Base-by-base conservation (phyloP, 2,113 vertebrate genomes). In the Hypomesus transpacificus region DNA sequence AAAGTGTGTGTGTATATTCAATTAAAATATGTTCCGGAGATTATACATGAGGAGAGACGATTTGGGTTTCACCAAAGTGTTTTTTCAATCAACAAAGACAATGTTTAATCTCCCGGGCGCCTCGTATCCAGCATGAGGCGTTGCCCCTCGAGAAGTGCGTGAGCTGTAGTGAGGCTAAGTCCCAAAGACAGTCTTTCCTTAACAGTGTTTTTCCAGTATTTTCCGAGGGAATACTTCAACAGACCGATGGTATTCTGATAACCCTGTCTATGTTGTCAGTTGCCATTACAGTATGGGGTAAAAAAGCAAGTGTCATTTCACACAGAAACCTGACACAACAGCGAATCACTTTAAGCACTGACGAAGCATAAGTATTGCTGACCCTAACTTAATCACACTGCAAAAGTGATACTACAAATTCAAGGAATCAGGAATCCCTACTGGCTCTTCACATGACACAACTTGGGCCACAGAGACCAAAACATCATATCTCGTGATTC, bases 211-310 rank as follows among this genome's bases (percentile, higher is more conserved):
- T 34, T 52, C 16, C 50, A 46, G 39, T 66, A 53, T 66, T 63
- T 68, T 28, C 77, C 66, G 46, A 17, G 69, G 71, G 53, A 75
- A 70, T 54, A 81, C 75, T 69, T 79, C 79, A 46, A 46, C 39
- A 86, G 68, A 56, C 69, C 6, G 67, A 85, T 85, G 85, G 22
- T 69, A 80, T 86, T 86, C 24, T 63, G 84, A 85, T 82, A 79
- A 75, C 28, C 3, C 34, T 73, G 72, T 69, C 28, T 24, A 81
- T 82, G 75, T 76, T 0, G 3, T 3, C 34, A 80, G 70, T 70
- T 24, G 73, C 24, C 58, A 50, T 68, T 70, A 71, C 73, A 65
- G 56, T 31, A 1, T 11, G 57, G 31, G 57, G 70, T 76, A 75
- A 59, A n/a, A 68, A 59, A 72, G 17, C 14, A 61, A 53, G 68